Percentiles rank a stretch among this genome's conserved stretches.
These are phyloP conservation scores for Amphipyra berbera DNA, from an alignment of 2,888 invertebrate genomes.

Conservation along the genomic window DNA sequence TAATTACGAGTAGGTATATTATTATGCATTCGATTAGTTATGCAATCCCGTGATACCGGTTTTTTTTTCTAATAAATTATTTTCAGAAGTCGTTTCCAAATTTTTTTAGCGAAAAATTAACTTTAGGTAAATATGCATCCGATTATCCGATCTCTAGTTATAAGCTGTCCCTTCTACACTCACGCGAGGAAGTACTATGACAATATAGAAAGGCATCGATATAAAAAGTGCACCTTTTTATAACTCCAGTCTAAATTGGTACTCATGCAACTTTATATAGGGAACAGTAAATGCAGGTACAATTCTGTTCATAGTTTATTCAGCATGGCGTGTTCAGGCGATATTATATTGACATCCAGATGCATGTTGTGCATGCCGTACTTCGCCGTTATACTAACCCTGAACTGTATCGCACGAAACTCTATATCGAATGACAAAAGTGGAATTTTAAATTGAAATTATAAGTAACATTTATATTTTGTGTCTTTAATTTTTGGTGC, in stretches of 20 bases:
- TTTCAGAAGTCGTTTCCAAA: too few species aligned
- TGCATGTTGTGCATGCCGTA: conserved; percentile 54
- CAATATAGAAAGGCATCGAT: background rate
- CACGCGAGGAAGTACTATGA: too few species aligned
- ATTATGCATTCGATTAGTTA: too few species aligned
- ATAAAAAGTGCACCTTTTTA: background rate
- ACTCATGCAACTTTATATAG: conserved; percentile 15
- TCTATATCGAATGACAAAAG: conserved; percentile 39
- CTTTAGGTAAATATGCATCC: too few species aligned
- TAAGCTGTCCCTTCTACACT: too few species aligned
- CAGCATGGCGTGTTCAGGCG: conserved; percentile 50
- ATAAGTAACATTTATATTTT: conserved; percentile 31
- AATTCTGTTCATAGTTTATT: conserved; percentile 53
- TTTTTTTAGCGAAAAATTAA: too few species aligned
- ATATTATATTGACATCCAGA: conserved; percentile 57
- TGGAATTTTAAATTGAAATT: conserved; percentile 45
- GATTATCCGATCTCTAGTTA: too few species aligned
- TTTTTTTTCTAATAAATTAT: too few species aligned
- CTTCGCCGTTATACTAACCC: conserved; percentile 52
- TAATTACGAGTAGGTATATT: too few species aligned
- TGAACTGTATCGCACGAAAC: conserved; percentile 58
- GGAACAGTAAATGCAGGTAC: conserved; percentile 23
- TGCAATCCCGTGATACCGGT: too few species aligned
- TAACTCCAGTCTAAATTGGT: conserved; percentile 9
- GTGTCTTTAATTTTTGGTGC: background rate